Evolutionary conservation across 1,140 invertebrate species (phyloP), one percentile per base, ranked within the genome.

Genomic region (Paralvinella palmiformis): DNA sequence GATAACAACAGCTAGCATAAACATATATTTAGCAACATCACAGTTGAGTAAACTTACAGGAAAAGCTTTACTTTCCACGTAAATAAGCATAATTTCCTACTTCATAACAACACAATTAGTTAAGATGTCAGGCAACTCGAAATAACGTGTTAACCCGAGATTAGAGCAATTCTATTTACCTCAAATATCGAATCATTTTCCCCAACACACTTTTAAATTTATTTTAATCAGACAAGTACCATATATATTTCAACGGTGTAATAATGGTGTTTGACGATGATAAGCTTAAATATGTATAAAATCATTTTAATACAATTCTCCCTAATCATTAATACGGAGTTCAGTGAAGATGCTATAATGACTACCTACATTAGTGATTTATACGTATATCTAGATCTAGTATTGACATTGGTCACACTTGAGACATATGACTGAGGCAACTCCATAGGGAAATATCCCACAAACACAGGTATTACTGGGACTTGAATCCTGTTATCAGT

Each of bases 61-160:
- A 48, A 75, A 75, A 4, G 69, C 72, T 57, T 70, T 72, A 60
- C 70, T 73, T 69, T 72, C 72, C 2, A 73, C 69, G 66, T 73
- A 75, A 44, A 75, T 64, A 36, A 75, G 65, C 73, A 75, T 75
- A 59, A n/a, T n/a, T n/a, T n/a, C n/a, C n/a, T n/a, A n/a, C n/a
- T n/a, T n/a, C n/a, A 70, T 69, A 41, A 10, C n/a, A n/a, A 41
- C 10, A 41, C 10, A 41, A 41, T 10, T 41, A n/a, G 10, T 10
- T n/a, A 41, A 41, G 10, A 41, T 41, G 10, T 41, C 37, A n/a
- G 10, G 27, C 50, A 53, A 22, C 15, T 7, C 10, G 27, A 29
- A 17, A 13, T 15, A 29, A 13, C 10, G 13, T 53, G 13, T 7
- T 27, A 22, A 53, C 7, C 10, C 15, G 13, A 53, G 27, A 13